Conservation (phyloP, 2,888 invertebrate genomes). For the Euplexia lucipara region DNA sequence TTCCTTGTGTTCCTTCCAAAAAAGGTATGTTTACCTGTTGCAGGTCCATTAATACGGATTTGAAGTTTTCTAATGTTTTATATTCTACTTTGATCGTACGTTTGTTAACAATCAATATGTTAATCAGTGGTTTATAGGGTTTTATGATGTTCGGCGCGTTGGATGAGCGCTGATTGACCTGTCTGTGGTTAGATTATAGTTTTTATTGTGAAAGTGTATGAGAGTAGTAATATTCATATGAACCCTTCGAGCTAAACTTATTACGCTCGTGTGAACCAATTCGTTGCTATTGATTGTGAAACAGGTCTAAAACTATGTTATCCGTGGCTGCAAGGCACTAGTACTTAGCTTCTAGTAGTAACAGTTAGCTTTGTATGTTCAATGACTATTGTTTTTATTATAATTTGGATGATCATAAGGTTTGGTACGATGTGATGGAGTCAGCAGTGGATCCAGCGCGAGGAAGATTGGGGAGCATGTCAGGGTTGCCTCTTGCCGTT, state of each 20-base stretch:
- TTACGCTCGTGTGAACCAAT: not conserved
- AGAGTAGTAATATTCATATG: constrained; percentile 22
- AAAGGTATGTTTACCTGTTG: constrained; percentile 40
- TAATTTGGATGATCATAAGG: not conserved
- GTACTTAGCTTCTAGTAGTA: too few relatives aligned
- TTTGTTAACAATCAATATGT: constrained; percentile 56
- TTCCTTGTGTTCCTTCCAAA: constrained; percentile 17
- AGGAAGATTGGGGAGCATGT: constrained; percentile 15
- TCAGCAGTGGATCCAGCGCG: constrained; percentile 11
- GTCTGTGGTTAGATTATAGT: constrained; percentile 37
- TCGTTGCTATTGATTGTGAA: not conserved
- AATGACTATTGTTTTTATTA: not conserved
- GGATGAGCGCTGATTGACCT: constrained; percentile 48
- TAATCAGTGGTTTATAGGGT: constrained; percentile 54
- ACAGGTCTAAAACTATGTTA: too few relatives aligned
- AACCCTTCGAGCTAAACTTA: constrained; percentile 1
- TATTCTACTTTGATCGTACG: constrained; percentile 37
- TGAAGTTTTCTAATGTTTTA: constrained; percentile 35
- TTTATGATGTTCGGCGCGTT: constrained; percentile 49
- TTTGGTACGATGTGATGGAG: not conserved
- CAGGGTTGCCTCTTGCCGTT: constrained; percentile 50
- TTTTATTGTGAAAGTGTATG: constrained; percentile 38
- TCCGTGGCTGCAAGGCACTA: too few relatives aligned
- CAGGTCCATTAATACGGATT: constrained; percentile 29
- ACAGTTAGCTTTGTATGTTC: too few relatives aligned